A percentile compares a stretch with the other conserved stretches of the same genome.
Conservation (phyloP, 2,797 vertebrate species). For the Danio albolineatus region DNA sequence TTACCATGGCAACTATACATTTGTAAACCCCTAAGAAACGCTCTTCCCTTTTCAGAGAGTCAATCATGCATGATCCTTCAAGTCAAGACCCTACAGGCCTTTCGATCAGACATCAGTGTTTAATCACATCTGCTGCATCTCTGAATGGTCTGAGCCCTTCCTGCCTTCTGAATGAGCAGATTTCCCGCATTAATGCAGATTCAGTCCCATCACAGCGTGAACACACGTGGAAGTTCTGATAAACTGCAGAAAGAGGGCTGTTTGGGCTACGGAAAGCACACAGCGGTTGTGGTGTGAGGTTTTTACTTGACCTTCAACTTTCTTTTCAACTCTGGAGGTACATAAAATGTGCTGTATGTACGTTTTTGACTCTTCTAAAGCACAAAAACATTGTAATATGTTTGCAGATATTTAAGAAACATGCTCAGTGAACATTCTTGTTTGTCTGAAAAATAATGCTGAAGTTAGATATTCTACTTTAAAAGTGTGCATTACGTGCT, state of each 20-base stretch:
- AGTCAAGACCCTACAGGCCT: slow-evolving; percentile 33
- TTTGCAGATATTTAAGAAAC: too few relatives aligned
- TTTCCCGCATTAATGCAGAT: slow-evolving; percentile 16
- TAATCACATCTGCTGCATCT: slow-evolving; percentile 34
- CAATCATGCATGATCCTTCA: slow-evolving; percentile 46
- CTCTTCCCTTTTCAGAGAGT: slow-evolving; percentile 12
- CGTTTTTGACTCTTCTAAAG: too few relatives aligned
- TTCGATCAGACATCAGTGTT: slow-evolving; percentile 37
- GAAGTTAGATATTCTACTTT: too few relatives aligned
- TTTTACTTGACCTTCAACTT: slow-evolving; percentile 68
- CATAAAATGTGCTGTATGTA: too few relatives aligned
- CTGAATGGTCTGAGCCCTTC: slow-evolving; percentile 16
- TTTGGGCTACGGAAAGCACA: slow-evolving; percentile 62
- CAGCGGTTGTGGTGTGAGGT: slow-evolving; percentile 63
- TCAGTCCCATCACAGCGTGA: slow-evolving; percentile 4
- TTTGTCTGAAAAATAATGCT: too few relatives aligned
- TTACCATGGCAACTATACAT: slow-evolving; percentile 74
- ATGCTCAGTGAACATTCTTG: too few relatives aligned
- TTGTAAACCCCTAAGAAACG: slow-evolving; percentile 56
- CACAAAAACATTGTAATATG: too few relatives aligned
- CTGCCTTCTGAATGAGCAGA: slow-evolving; percentile 28
- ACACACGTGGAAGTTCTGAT: not conserved
- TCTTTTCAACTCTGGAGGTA: slow-evolving; percentile 58
- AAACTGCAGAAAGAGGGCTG: slow-evolving; percentile 4
- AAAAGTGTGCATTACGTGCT: too few relatives aligned